phyloP scores from a whole-genome alignment of 2,113 vertebrate genomes.

The Butorides virescens region DNA sequence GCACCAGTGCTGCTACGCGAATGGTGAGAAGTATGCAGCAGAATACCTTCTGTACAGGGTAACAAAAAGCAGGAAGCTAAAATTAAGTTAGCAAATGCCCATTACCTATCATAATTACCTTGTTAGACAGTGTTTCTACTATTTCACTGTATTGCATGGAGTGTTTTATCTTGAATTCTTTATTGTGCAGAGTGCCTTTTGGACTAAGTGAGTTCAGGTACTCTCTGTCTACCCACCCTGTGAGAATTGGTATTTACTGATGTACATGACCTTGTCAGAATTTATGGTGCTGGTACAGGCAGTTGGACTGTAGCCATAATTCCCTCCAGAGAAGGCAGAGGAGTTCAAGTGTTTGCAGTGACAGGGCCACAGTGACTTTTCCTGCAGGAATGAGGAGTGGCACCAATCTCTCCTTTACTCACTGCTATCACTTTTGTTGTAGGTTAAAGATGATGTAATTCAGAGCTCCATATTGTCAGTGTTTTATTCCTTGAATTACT shows the following conservation, averaged over 20 bases:
- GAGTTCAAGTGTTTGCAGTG: neutral
- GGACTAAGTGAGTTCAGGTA: neutral
- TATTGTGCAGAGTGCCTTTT: neutral
- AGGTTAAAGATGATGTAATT: conserved; percentile 41
- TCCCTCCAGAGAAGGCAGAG: neutral
- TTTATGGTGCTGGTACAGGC: neutral
- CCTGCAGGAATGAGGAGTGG: neutral
- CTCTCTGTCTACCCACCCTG: neutral
- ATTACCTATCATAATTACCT: neutral
- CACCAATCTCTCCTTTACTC: neutral
- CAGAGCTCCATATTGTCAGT: neutral
- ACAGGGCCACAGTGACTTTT: neutral
- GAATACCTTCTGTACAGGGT: neutral
- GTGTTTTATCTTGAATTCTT: neutral
- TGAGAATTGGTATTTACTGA: neutral
- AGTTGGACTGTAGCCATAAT: neutral
- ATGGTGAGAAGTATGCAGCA: neutral
- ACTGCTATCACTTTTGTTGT: neutral
- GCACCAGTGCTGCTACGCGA: fast-evolving
- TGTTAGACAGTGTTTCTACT: neutral
- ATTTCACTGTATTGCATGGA: neutral
- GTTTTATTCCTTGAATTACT: conserved; percentile 8
- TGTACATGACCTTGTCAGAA: neutral
- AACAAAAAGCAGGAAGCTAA: neutral
- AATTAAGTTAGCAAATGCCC: neutral